phyloP scores from a whole-genome alignment of 2,888 invertebrate species.

The Anthrax anthrax region DNA sequence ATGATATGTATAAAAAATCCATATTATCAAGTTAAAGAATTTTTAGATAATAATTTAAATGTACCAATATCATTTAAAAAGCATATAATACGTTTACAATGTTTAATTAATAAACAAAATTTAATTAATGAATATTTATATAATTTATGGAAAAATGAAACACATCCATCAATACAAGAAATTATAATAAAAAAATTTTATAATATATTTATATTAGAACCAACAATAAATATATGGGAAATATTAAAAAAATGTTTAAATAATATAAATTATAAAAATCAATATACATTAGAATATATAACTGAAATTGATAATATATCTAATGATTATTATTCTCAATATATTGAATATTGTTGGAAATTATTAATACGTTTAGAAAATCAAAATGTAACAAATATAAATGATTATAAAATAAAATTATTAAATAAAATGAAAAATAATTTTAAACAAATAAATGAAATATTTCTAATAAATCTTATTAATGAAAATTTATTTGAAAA shows the following conservation, averaged over 20 bases:
- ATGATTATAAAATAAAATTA: neutral
- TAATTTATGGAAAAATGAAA: neutral
- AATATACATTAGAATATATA: neutral
- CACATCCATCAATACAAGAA: neutral
- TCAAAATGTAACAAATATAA: neutral
- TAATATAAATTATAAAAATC: neutral
- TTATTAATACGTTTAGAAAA: neutral
- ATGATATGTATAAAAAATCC: neutral
- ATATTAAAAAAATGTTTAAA: neutral
- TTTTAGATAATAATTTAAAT: neutral
- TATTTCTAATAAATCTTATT: neutral
- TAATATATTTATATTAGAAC: neutral
- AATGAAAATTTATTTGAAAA: neutral
- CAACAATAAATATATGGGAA: neutral
- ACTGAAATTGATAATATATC: neutral
- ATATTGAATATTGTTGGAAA: neutral
- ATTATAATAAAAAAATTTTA: neutral
- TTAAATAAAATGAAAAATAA: no score
- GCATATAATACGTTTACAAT: neutral
- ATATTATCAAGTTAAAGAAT: neutral
- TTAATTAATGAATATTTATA: neutral
- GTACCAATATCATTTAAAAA: neutral
- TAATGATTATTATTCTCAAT: neutral
- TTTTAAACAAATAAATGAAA: no score
- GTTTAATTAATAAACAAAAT: neutral